phyloP scores from a whole-genome alignment of 2,113 vertebrate species.

The Corvus cornix region DNA sequence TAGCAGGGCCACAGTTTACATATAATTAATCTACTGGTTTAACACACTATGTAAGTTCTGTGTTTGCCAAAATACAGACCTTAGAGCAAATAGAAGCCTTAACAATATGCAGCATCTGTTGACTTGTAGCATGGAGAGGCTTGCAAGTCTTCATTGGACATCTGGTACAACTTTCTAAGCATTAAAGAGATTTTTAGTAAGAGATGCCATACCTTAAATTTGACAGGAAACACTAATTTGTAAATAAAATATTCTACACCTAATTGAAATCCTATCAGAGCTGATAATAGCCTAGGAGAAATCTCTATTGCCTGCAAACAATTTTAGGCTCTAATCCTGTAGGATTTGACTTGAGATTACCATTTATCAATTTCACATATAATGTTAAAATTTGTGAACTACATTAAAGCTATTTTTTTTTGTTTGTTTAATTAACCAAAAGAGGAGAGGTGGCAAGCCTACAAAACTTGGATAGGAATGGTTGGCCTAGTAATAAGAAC shows the following conservation, averaged over 20 bases:
- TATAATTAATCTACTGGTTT: background rate
- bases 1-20: background rate
- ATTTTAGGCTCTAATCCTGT: background rate
- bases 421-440: background rate
- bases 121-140: background rate
- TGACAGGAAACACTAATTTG: background rate
- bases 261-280: background rate
- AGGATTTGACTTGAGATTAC: background rate
- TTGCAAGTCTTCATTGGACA: background rate
- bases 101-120: background rate
- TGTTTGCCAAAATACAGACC: background rate
- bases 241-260: background rate
- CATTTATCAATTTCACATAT: background rate
- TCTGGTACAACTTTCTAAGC: background rate
- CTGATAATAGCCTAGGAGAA: background rate
- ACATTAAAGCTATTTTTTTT: background rate
- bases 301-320: background rate
- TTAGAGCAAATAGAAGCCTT: background rate
- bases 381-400: background rate
- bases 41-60: background rate
- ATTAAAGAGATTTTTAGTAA: background rate
- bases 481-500: background rate
- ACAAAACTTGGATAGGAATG: background rate
- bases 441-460: background rate
- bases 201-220: background rate